Percentiles rank a stretch among this genome's conserved stretches.
phyloP scores from a whole-genome alignment of 2,888 invertebrate species.

The Drosophila vallismaia region DNA sequence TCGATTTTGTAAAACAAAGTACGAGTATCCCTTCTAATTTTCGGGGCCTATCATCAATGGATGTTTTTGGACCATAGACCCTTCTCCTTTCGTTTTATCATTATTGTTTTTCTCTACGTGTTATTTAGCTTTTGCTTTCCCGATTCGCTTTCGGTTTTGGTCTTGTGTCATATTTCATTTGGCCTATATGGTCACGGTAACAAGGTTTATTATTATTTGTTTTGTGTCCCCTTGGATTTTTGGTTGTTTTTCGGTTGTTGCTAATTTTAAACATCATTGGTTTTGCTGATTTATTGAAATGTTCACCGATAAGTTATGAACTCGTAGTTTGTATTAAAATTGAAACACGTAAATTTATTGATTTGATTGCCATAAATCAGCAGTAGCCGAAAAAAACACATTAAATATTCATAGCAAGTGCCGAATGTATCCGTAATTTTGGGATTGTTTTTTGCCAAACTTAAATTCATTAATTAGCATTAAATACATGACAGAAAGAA shows the following conservation, averaged over 20 bases:
- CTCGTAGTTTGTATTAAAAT: constrained; percentile 32
- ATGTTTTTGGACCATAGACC: constrained; percentile 12
- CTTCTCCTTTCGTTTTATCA: constrained; percentile 59
- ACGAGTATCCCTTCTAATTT: too few relatives aligned
- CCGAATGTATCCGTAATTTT: constrained; percentile 8
- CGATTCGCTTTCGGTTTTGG: constrained; percentile 21
- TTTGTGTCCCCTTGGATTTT: constrained; percentile 35
- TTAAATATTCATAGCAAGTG: neutral
- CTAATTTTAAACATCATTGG: constrained; percentile 77
- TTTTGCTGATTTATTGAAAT: constrained; percentile 67
- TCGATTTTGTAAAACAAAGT: neutral
- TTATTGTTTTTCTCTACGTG: constrained; percentile 66
- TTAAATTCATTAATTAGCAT: constrained; percentile 33
- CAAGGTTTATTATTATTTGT: constrained; percentile 73
- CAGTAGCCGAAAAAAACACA: neutral
- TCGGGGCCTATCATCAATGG: constrained; percentile 30
- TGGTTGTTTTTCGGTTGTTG: constrained; percentile 40
- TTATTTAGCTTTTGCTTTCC: constrained; percentile 62
- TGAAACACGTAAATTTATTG: constrained; percentile 41
- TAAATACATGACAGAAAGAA: constrained; percentile 20
- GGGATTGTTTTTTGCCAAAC: constrained; percentile 2
- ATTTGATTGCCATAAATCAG: constrained; percentile 35
- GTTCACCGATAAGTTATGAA: constrained; percentile 35
- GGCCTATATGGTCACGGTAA: constrained; percentile 66
- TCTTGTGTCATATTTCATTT: constrained; percentile 58